Conservation (phyloP, 2,113 vertebrate species). For the Eurypyga helias region DNA sequence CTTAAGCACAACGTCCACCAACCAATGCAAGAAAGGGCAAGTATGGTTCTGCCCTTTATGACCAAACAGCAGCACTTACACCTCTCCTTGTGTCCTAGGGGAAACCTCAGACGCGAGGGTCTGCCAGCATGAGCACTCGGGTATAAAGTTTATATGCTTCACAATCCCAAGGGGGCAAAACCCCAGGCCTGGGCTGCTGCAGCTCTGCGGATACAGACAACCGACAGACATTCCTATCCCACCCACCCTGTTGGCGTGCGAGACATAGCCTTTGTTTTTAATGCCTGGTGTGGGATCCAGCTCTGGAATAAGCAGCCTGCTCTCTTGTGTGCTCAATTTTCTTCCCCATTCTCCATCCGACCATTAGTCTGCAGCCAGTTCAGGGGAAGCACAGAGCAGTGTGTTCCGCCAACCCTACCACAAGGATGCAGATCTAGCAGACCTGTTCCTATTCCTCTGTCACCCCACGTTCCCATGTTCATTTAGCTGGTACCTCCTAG, state of each 20-base stretch:
- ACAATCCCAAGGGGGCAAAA: neutral
- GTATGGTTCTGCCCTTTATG: neutral
- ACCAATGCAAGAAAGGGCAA: neutral
- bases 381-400: neutral
- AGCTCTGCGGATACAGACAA: neutral
- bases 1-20: neutral
- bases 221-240: neutral
- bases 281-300: neutral
- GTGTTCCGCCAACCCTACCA: neutral
- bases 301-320: neutral
- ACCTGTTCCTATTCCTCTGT: neutral
- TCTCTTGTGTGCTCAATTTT: neutral
- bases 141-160: neutral
- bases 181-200: neutral
- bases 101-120: neutral
- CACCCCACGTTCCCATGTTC: neutral
- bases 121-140: neutral
- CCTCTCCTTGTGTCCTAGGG: neutral
- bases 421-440: neutral
- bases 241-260: neutral
- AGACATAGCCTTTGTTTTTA: neutral
- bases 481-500: neutral
- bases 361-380: neutral
- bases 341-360: neutral
- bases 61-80: neutral